Evolutionary conservation across 2,797 vertebrate species (phyloP), one percentile per base, ranked within the genome.

Genomic region (Schizopygopsis malacanthus): DNA sequence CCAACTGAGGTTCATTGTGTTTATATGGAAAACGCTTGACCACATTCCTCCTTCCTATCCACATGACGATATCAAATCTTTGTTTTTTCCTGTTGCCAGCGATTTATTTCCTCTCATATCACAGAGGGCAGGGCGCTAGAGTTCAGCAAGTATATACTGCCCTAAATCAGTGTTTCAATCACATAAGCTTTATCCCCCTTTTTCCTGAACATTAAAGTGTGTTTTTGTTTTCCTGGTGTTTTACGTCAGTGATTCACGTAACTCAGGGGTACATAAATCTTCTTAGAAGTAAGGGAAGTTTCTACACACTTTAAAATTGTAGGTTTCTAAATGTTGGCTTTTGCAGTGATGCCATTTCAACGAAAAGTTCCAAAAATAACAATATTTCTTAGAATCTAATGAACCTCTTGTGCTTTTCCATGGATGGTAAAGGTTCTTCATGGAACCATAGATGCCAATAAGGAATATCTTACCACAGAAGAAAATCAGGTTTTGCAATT

Each of bases 11-110:
- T 67, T 61, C 80, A 56, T n/a, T 63, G 43, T 69, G 84, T 72
- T 69, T 85, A 81, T 87, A 39, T 86, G 86, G 70, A 87, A 85
- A 73, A 61, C 28, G 71, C 41, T 76, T 39, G 20, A 50, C 25
- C 41, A 59, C 81, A 86, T 84, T 89, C 85, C 88, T 86, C 79
- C 69, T 63, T 85, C 84, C 25, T 75, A 79, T 88, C 84, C 82
- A 83, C 83, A 56, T 89, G 87, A 89, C 82, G 84, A 89, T 85
- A 88, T 85, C 69, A 45, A 50, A 28, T 65, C 78, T 86, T 88
- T 89, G 88, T 89, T 88, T 89, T 89, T 88, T 89, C 88, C 88
- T 89, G 82, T 86, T 71, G 25, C 79, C 69, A 88, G 76, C 80
- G 80, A 67, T 84, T 85, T 89, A 61, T 89, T 87, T 84, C 80